phyloP scores from a whole-genome alignment of 2,797 vertebrate genomes.

The Bucorvus abyssinicus region DNA sequence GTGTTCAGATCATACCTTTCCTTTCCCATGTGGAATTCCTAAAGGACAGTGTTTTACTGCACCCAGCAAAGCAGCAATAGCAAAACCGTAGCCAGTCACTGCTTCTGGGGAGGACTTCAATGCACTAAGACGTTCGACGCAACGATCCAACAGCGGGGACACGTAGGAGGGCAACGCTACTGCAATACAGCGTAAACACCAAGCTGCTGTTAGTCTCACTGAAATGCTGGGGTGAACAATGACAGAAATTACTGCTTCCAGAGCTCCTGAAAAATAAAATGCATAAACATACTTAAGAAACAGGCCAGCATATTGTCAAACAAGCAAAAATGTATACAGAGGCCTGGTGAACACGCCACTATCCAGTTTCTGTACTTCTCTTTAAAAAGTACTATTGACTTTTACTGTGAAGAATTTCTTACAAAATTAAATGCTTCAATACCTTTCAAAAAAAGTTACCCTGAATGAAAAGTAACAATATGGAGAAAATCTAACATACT shows the following conservation, averaged over 20 bases:
- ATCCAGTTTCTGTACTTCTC: not conserved
- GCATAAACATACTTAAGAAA: not conserved
- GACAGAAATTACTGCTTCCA: constrained; percentile 85
- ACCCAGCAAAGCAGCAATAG: constrained; percentile 86
- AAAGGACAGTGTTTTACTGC: constrained; percentile 87
- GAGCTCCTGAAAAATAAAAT: constrained; percentile 78
- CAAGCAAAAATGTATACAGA: not conserved
- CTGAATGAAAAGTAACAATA: not conserved
- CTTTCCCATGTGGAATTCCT: constrained; percentile 89
- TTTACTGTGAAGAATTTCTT: not conserved
- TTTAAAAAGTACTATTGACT: not conserved
- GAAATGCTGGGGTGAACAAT: constrained; percentile 82
- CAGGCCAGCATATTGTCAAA: not conserved
- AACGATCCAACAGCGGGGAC: constrained; percentile 84
- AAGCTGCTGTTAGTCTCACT: constrained; percentile 86
- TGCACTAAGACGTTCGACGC: constrained; percentile 80
- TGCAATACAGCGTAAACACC: constrained; percentile 88
- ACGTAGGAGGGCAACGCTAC: constrained; percentile 83
- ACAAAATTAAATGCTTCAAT: not conserved
- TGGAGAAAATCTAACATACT: not conserved
- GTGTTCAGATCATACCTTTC: constrained; percentile 79
- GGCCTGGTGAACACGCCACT: not conserved
- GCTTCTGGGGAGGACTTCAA: constrained; percentile 88
- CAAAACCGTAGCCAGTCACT: constrained; percentile 87
- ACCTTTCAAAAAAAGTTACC: not conserved